These are phyloP conservation scores for Lasioglossum villosulum DNA, from an alignment of 2,888 invertebrate species.

Conservation along the genomic window DNA sequence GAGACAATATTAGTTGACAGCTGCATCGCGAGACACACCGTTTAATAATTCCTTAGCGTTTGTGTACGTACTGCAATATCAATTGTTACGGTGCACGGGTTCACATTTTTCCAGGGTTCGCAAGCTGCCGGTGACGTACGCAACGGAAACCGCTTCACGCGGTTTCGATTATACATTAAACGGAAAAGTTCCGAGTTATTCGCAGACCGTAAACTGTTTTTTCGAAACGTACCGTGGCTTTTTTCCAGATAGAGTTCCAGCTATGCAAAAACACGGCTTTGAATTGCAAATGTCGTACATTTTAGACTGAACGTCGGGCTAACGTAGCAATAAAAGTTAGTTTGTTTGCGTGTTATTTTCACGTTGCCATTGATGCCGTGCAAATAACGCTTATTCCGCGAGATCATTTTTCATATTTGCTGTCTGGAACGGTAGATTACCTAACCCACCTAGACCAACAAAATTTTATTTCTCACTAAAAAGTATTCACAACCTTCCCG, in stretches of 20 bases:
- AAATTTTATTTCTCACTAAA: neutral
- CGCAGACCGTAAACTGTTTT: conserved; percentile 3
- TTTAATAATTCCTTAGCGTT: conserved; percentile 63
- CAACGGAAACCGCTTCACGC: neutral
- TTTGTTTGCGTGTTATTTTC: neutral
- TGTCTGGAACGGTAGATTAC: neutral
- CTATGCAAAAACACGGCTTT: neutral
- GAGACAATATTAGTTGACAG: conserved; percentile 6
- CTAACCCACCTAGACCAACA: neutral
- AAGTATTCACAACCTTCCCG: neutral
- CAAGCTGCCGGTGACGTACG: conserved; percentile 36
- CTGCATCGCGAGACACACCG: conserved; percentile 33
- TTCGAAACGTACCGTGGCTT: neutral
- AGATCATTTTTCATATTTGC: neutral
- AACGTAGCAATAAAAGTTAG: conserved; percentile 6
- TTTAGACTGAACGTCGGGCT: neutral
- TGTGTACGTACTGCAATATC: conserved; percentile 47
- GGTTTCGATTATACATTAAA: conserved; percentile 1
- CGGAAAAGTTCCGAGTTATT: neutral
- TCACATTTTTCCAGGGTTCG: conserved; percentile 54
- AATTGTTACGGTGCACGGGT: conserved; percentile 33
- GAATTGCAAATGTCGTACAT: conserved; percentile 11
- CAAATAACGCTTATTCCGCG: neutral
- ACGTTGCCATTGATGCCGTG: neutral
- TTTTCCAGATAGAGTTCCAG: neutral